phyloP scores from a whole-genome alignment of 1,140 invertebrate genomes.

The Cydia splendana region DNA sequence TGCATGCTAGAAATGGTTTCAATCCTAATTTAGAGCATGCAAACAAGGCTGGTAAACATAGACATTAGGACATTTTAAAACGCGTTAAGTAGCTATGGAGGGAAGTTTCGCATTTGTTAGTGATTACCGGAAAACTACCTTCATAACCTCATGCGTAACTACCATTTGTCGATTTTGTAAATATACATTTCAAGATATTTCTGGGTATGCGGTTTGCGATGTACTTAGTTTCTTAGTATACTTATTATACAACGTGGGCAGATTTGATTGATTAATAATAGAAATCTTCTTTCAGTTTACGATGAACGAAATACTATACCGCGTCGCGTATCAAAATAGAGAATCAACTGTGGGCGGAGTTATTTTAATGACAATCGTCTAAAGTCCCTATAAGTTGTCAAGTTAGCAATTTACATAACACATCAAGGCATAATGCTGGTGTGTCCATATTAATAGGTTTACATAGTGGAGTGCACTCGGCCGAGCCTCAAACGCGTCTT shows the following conservation, averaged over 20 bases:
- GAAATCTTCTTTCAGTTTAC: neutral
- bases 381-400: conserved; percentile 48
- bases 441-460: conserved; percentile 71
- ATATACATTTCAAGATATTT: neutral
- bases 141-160: neutral
- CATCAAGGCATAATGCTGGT: conserved; percentile 54
- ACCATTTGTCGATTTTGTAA: too few species aligned
- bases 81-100: neutral
- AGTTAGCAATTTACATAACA: conserved; percentile 67
- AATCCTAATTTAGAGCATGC: conserved; percentile 9
- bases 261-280: conserved; percentile 2
- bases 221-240: neutral
- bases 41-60: conserved; percentile 3
- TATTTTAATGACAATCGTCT: conserved; percentile 35
- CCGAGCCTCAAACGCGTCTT: conserved; percentile 61
- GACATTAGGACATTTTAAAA: conserved; percentile 2
- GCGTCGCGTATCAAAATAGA: conserved; percentile 9
- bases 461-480: conserved; percentile 68
- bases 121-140: neutral
- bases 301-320: conserved; percentile 8
- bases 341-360: conserved; percentile 29
- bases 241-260: neutral
- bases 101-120: neutral
- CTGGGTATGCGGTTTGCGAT: neutral
- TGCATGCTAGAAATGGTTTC: conserved; percentile 21